Evolutionary conservation across 2,888 invertebrate species (phyloP), one percentile per base, ranked within the genome.

Genomic region (Xanthia icteritia): DNA sequence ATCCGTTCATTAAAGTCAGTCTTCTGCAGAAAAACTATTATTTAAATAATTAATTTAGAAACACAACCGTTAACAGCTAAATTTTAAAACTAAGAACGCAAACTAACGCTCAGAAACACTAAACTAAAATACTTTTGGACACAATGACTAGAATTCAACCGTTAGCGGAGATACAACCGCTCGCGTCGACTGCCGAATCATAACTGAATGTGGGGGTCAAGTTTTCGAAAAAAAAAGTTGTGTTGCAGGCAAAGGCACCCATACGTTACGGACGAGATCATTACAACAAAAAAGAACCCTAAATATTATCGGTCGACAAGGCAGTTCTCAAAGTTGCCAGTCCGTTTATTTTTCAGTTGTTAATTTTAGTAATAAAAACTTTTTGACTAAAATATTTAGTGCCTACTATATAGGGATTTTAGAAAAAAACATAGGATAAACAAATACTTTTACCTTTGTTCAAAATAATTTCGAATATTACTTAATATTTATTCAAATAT

Each of bases 211-310:
- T 89, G 94, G 71, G 93, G 95, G 95, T 95, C 95, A 95, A 94
- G 93, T 93, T 95, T 95, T 94, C 90, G 93, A 93, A 95, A 95
- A 94, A 76, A 94, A 93, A 93, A 91, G 85, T 89, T 89, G 92
- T 91, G 92, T 90, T 92, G 94, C 94, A 94, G 93, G 93, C 95
- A 93, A 93, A 93, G 93, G 94, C 95, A 94, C 95, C 95, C 95
- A 95, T 96, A 95, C 96, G 95, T 94, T 95, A 95, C 95, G 92
- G 93, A 89, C 92, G 96, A 96, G 96, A 96, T 95, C 95, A 94
- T 94, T 94, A 93, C 93, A 94, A 96, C 96, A 96, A 96, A 96
- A 95, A 96, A 94, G 94, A 94, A 95, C 95, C 96, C 96, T 95
- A 95, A 96, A 96, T 96, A 95, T 95, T 95, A 94, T 94, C 90